A percentile compares a stretch with the other conserved stretches of the same genome.
Conservation (phyloP, 2,888 invertebrate genomes). For the Pelosia muscerda region DNA sequence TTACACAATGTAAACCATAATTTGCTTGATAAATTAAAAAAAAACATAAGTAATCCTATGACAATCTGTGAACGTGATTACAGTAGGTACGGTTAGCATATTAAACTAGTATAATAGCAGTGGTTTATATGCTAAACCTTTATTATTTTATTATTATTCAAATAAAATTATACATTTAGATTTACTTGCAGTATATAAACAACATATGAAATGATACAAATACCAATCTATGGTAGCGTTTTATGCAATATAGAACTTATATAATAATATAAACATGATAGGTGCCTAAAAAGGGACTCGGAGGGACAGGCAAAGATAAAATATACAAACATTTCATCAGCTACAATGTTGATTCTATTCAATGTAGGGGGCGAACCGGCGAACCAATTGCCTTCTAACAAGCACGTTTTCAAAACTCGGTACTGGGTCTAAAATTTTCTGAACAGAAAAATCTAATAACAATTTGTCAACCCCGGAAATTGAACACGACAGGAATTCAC, state of each 20-base stretch:
- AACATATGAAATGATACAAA: neutral
- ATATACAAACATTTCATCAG: neutral
- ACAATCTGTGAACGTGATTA: slow-evolving; percentile 69
- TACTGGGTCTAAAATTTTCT: neutral
- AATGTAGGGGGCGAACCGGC: neutral
- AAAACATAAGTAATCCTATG: slow-evolving; percentile 62
- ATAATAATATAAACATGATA: neutral
- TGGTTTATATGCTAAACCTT: neutral
- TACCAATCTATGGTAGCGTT: neutral
- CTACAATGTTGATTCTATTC: neutral
- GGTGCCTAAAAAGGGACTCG: neutral
- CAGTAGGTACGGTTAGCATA: slow-evolving; percentile 24
- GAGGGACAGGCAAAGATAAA: neutral
- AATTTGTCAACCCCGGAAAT: neutral
- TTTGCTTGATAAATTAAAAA: slow-evolving; percentile 63
- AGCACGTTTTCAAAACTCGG: neutral
- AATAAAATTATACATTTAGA: slow-evolving; percentile 5
- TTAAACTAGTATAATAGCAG: slow-evolving; percentile 8
- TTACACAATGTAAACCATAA: slow-evolving; percentile 68
- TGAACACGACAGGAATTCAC: slow-evolving; percentile 1
- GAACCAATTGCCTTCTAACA: neutral
- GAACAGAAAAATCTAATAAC: neutral
- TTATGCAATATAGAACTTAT: neutral
- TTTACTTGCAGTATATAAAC: neutral
- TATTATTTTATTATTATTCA: slow-evolving; percentile 14